Percentiles rank a stretch among this genome's conserved stretches.
Evolutionary conservation across 2,797 vertebrate genomes (phyloP).

Genomic region (Rachycentron canadum): DNA sequence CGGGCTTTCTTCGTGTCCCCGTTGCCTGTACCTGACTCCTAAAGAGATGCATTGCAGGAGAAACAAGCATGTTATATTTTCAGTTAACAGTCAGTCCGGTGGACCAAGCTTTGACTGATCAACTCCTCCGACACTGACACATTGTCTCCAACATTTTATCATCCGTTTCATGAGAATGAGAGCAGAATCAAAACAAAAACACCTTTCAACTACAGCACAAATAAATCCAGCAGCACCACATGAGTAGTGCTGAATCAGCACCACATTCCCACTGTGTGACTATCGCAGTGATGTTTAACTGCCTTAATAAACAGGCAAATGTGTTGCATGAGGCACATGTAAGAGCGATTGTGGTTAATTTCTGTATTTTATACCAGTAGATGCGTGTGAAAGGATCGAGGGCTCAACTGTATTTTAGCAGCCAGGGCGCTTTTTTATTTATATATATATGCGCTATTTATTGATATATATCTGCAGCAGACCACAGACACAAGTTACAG

Average conservation of each 20-base stretch:
- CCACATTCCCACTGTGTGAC: too few relatives aligned
- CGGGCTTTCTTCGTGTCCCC: conserved; percentile 84
- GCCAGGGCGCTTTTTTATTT: accelerated
- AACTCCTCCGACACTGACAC: too few relatives aligned
- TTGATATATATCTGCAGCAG: neutral
- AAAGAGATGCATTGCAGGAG: neutral
- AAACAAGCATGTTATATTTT: neutral
- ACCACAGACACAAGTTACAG: neutral
- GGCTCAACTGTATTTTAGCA: neutral
- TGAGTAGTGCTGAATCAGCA: neutral
- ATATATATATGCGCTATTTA: too few relatives aligned
- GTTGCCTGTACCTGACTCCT: conserved; percentile 76
- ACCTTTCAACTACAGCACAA: neutral
- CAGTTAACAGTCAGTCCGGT: neutral
- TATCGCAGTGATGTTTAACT: too few relatives aligned
- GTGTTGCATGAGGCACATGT: neutral
- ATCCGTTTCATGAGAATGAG: neutral
- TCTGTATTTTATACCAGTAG: neutral
- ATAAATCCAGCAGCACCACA: neutral
- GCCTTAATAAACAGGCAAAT: neutral
- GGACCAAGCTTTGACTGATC: neutral
- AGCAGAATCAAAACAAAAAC: neutral
- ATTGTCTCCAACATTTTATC: neutral
- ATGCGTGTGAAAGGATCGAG: neutral
- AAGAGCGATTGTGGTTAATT: neutral